These are phyloP conservation scores for Drosophila nigricruria DNA, from an alignment of 2,888 invertebrate genomes.

Conservation along the genomic window DNA sequence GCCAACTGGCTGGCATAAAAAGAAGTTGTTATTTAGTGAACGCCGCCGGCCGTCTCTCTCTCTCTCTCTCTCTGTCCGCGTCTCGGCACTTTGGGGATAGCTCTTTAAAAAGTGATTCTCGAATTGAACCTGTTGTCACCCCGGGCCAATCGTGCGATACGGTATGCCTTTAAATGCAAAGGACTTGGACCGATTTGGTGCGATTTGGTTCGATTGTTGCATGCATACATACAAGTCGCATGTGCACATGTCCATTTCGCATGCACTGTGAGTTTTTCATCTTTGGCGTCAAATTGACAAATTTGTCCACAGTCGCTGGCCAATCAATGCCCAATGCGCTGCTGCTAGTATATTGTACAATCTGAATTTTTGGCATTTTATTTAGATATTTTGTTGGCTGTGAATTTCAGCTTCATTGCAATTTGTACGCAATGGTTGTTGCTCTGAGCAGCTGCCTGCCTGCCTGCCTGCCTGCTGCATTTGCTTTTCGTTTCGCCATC, in stretches of 20 bases:
- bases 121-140: slow-evolving; percentile 7
- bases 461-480: slow-evolving; percentile 35
- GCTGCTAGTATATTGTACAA: slow-evolving; percentile 61
- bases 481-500: slow-evolving; percentile 40
- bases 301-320: slow-evolving; percentile 60
- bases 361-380: slow-evolving; percentile 68
- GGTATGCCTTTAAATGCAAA: slow-evolving; percentile 57
- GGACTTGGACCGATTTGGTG: slow-evolving; percentile 36
- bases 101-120: slow-evolving; percentile 10
- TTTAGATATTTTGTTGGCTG: slow-evolving; percentile 37
- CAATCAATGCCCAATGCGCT: slow-evolving; percentile 62
- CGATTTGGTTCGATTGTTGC: slow-evolving; percentile 30
- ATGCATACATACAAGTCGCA: background rate
- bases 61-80: background rate
- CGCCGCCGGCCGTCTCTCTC: slow-evolving; percentile 1
- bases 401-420: slow-evolving; percentile 26
- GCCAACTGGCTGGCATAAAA: slow-evolving; percentile 49
- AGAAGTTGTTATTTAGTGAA: slow-evolving; percentile 31
- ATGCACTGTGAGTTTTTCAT: slow-evolving; percentile 22
- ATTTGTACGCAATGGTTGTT: slow-evolving; percentile 42
- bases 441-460: slow-evolving; percentile 56
- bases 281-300: slow-evolving; percentile 64
- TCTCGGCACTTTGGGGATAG: slow-evolving; percentile 1
- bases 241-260: slow-evolving; percentile 1
- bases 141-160: background rate